Percentiles rank a stretch among this genome's conserved stretches.
Evolutionary conservation across 2,113 vertebrate genomes (phyloP).

Genomic region (Lepidothrix coronata): DNA sequence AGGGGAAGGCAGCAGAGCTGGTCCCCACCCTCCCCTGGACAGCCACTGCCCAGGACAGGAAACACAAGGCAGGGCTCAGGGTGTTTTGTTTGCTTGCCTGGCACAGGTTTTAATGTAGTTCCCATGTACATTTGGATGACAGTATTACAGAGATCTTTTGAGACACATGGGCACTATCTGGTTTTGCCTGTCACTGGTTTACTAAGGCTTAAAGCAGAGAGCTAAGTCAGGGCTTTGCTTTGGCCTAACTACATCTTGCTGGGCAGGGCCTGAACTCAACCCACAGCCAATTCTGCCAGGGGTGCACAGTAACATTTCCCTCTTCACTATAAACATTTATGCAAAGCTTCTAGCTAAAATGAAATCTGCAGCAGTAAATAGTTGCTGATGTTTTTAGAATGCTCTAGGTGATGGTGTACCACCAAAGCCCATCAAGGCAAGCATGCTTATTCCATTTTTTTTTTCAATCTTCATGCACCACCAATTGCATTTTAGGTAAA

Average conservation of each 20-base stretch:
- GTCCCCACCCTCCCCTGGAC: fast-evolving
- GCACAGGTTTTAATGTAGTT: conserved; percentile 71
- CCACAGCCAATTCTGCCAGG: not conserved
- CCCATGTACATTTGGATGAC: conserved; percentile 66
- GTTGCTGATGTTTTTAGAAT: not conserved
- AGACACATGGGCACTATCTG: conserved; percentile 44
- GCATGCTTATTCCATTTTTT: not conserved
- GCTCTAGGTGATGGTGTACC: not conserved
- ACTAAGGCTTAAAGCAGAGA: conserved; percentile 68
- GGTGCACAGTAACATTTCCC: not conserved
- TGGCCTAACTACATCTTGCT: not conserved
- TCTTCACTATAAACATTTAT: not conserved
- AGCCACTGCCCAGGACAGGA: not conserved
- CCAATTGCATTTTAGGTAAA: not conserved
- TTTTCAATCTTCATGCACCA: not conserved
- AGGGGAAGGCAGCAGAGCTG: not conserved
- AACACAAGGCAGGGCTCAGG: not conserved
- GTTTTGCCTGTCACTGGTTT: conserved; percentile 48
- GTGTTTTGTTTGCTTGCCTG: conserved; percentile 2
- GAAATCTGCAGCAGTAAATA: not conserved
- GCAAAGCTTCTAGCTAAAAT: not conserved
- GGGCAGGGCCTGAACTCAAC: not conserved
- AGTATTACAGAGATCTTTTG: conserved; percentile 66
- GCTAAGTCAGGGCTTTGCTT: not conserved
- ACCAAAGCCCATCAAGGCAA: not conserved